phyloP scores from a whole-genome alignment of 2,113 vertebrate genomes.

The Onychostoma macrolepis region DNA sequence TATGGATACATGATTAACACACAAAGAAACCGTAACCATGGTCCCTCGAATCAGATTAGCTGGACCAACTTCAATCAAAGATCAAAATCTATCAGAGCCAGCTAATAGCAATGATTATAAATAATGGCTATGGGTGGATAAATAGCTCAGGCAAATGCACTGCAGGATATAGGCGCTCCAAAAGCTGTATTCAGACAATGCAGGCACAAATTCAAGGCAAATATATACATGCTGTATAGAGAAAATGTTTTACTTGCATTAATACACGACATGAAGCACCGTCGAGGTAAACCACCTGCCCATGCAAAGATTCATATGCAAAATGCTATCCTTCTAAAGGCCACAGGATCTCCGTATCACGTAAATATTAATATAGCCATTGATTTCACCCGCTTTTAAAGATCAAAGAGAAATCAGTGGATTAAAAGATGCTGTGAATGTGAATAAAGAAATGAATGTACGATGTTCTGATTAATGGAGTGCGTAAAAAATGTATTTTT shows the following conservation, averaged over 20 bases:
- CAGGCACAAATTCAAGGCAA: not conserved
- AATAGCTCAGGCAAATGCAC: conserved; percentile 7
- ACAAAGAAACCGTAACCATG: conserved; percentile 1
- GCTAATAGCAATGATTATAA: conserved; percentile 36
- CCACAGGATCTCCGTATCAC: conserved; percentile 28
- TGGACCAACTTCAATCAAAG: conserved; percentile 23
- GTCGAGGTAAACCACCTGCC: conserved; percentile 57
- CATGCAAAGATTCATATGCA: conserved; percentile 42
- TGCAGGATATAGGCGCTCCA: not conserved
- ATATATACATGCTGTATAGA: not conserved
- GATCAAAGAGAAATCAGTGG: conserved; percentile 48
- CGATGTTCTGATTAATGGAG: not conserved
- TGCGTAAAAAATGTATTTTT: not conserved
- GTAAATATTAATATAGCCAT: conserved; percentile 48
- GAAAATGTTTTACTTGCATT: not conserved
- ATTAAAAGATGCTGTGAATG: conserved; percentile 13
- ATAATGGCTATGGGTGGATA: conserved; percentile 29
- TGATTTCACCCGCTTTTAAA: conserved; percentile 19
- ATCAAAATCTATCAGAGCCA: conserved; percentile 29
- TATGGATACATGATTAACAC: conserved; percentile 11
- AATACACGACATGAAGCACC: not conserved
- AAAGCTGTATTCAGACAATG: conserved; percentile 7
- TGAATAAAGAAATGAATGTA: conserved; percentile 14
- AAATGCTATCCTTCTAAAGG: conserved; percentile 29
- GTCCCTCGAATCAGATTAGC: conserved; percentile 18